Conservation (phyloP, 2,888 invertebrate genomes). For the Spodoptera littoralis region DNA sequence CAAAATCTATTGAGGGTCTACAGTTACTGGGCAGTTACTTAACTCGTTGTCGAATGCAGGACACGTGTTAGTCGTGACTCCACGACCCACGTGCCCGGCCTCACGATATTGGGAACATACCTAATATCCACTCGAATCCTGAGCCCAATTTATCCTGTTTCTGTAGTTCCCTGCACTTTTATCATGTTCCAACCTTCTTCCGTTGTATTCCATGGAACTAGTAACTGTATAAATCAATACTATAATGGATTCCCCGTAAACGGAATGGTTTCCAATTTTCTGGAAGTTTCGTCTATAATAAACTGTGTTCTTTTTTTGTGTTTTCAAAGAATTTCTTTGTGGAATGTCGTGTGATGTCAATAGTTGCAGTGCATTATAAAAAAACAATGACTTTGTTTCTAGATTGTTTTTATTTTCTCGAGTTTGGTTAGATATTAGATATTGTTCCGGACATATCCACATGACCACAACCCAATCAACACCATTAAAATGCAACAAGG, state of each 20-base stretch:
- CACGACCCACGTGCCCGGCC: constrained; percentile 74
- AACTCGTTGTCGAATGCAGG: constrained; percentile 66
- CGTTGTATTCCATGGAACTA: constrained; percentile 60
- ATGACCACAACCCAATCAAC: constrained; percentile 15
- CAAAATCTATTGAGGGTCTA: constrained; percentile 61
- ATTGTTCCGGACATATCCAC: not conserved
- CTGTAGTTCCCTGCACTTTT: constrained; percentile 67
- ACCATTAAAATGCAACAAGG: constrained; percentile 31
- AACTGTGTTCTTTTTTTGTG: too few species aligned
- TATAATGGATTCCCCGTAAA: constrained; percentile 66
- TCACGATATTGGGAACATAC: constrained; percentile 62
- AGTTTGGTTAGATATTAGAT: too few species aligned
- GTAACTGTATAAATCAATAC: constrained; percentile 58
- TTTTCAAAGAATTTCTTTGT: too few species aligned
- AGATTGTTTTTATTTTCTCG: too few species aligned
- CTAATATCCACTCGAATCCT: constrained; percentile 72
- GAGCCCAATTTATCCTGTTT: constrained; percentile 77
- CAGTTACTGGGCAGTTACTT: constrained; percentile 65
- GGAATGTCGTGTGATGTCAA: too few species aligned
- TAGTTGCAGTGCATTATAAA: too few species aligned
- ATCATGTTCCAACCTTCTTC: constrained; percentile 55
- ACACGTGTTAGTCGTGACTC: constrained; percentile 77
- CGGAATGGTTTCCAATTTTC: constrained; percentile 29
- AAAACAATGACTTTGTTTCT: too few species aligned
- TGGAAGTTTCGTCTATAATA: not conserved